Conservation (phyloP, 2,113 vertebrate genomes). For the Eurystomus gularis region DNA sequence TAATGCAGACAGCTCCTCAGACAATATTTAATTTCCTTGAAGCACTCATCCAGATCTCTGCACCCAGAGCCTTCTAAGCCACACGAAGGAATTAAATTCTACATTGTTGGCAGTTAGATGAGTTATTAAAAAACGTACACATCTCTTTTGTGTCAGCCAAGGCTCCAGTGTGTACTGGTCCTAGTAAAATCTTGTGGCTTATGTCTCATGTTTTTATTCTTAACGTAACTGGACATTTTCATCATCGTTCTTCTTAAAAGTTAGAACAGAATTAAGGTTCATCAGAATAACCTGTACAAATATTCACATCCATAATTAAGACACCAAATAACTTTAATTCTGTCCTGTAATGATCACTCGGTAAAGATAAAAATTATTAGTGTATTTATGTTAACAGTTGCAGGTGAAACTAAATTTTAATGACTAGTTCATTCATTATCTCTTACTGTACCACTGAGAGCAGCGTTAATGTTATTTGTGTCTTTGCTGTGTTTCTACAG, state of each 20-base stretch:
- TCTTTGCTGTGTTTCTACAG: not conserved
- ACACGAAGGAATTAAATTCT: not conserved
- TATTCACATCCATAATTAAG: not conserved
- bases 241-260: not conserved
- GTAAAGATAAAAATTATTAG: not conserved
- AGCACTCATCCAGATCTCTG: not conserved
- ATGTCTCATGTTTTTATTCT: not conserved
- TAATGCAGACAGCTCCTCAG: not conserved
- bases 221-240: not conserved
- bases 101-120: not conserved
- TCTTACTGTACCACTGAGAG: not conserved
- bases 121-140: not conserved
- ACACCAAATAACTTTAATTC: not conserved
- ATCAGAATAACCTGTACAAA: not conserved
- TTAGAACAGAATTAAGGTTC: not conserved
- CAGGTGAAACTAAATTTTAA: not conserved
- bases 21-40: accelerated
- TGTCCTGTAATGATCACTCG: not conserved
- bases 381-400: not conserved
- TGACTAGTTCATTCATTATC: not conserved
- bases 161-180: not conserved
- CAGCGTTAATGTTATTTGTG: not conserved
- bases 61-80: not conserved
- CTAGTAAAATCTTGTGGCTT: not conserved
- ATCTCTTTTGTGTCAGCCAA: not conserved